Evolutionary conservation across 2,888 invertebrate species (phyloP), one percentile per base, ranked within the genome.

Genomic region (Tuta absoluta): DNA sequence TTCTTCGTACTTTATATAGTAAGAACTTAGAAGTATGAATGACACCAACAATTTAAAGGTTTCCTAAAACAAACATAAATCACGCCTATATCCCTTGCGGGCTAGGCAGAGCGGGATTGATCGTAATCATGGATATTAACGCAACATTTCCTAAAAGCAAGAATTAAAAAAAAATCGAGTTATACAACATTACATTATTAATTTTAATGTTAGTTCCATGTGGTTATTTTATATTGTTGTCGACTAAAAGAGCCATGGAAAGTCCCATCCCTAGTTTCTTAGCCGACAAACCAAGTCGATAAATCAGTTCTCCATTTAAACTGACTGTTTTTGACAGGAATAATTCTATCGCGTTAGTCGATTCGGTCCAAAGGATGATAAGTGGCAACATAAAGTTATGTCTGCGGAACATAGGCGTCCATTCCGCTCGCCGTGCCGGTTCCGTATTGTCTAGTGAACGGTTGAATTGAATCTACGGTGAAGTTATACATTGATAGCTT

Each of bases 291-390:
- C 33, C 65, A 14, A 58, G 65, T 68, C 74, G 62, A 71, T 73
- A 72, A 73, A 74, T 72, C 73, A 75, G 70, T 69, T 72, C 64
- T 58, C 68, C 68, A 69, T 75, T 76, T 70, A 69, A 71, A 70
- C 69, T 64, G 66, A 70, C 71, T 75, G 72, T 71, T 72, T 75
- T 71, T 69, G 71, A 74, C 75, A 69, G 71, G 72, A 75, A 73
- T 75, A 74, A 73, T 75, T 73, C 70, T 63, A 66, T 28, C 64
- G 63, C 67, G 71, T 61, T 64, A 66, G 64, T 60, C 62, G 62
- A 63, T 63, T 63, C 67, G 66, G 64, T 64, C 68, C 58, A 60
- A 63, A 61, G 69, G 68, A 72, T 70, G 64, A 65, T 65, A 63
- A 67, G 66, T 66, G 66, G 63, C 33, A 66, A 66, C 64, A 65